These are phyloP conservation scores for Apoda limacodes DNA, from an alignment of 2,888 invertebrate genomes.

Conservation along the genomic window DNA sequence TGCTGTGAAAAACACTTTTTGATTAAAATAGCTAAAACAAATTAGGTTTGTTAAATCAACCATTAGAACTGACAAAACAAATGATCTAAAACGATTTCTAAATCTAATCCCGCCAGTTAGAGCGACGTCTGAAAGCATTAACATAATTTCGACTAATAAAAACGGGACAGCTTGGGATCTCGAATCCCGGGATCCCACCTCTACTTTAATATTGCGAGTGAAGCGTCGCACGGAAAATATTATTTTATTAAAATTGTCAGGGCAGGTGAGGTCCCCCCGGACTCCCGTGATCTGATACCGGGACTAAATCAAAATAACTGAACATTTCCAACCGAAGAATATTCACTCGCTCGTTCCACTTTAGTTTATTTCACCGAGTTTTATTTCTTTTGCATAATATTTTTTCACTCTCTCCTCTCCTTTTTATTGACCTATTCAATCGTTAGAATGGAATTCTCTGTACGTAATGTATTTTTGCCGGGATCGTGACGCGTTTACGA, in stretches of 20 bases:
- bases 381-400: constrained; percentile 26
- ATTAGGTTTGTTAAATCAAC: no score
- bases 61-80: no score
- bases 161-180: neutral
- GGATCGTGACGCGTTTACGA: neutral
- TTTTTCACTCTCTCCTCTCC: constrained; percentile 18
- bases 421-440: constrained; percentile 47
- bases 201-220: constrained; percentile 28
- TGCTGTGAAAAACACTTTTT: no score
- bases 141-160: neutral
- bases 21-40: no score
- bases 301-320: constrained; percentile 43
- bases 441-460: constrained; percentile 35
- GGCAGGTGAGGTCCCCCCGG: constrained; percentile 35
- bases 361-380: constrained; percentile 27
- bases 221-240: constrained; percentile 27
- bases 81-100: no score
- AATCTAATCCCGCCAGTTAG: no score
- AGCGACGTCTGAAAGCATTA: neutral
- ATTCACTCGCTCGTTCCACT: constrained; percentile 33
- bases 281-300: constrained; percentile 27
- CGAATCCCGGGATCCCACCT: constrained; percentile 8
- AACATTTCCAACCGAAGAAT: constrained; percentile 33
- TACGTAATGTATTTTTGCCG: constrained; percentile 29
- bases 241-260: constrained; percentile 50